These are phyloP conservation scores for Eupelmus urozonus DNA, from an alignment of 2,888 invertebrate genomes.

Conservation along the genomic window DNA sequence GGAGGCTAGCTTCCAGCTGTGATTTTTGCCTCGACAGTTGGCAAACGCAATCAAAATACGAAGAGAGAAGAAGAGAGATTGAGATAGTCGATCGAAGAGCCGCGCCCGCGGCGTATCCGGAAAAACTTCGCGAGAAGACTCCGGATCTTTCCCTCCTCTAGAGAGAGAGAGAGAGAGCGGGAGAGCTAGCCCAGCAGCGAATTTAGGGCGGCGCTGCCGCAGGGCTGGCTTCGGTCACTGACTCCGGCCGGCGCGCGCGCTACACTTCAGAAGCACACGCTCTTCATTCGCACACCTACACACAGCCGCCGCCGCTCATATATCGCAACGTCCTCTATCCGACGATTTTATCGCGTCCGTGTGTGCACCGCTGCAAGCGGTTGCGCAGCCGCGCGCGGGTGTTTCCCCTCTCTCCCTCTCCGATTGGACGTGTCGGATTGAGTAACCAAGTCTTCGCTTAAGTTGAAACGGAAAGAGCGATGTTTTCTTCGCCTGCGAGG, in stretches of 20 bases:
- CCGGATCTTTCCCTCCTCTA: no score
- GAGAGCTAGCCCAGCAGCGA: not conserved
- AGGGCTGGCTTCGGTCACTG: slow-evolving; percentile 49
- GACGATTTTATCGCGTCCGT: not conserved
- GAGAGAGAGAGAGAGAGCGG: not conserved
- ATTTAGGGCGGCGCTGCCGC: slow-evolving; percentile 39
- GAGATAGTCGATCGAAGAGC: slow-evolving; percentile 31
- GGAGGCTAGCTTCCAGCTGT: slow-evolving; percentile 23
- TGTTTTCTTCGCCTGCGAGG: no score
- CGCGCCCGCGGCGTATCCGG: no score
- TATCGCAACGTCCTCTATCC: not conserved
- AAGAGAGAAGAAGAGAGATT: not conserved
- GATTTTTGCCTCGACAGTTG: not conserved
- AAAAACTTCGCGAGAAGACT: not conserved
- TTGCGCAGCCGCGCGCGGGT: no score
- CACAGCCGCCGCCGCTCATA: not conserved
- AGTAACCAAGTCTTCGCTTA: no score
- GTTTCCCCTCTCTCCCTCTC: no score
- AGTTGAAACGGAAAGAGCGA: no score
- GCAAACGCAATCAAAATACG: not conserved
- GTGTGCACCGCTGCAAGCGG: not conserved
- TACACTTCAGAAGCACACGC: slow-evolving; percentile 26
- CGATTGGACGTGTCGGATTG: no score
- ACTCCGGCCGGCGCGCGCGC: slow-evolving; percentile 15
- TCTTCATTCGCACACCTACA: slow-evolving; percentile 41